Conservation (phyloP, 2,113 vertebrate species). For the Oncorhynchus gorbuscha region DNA sequence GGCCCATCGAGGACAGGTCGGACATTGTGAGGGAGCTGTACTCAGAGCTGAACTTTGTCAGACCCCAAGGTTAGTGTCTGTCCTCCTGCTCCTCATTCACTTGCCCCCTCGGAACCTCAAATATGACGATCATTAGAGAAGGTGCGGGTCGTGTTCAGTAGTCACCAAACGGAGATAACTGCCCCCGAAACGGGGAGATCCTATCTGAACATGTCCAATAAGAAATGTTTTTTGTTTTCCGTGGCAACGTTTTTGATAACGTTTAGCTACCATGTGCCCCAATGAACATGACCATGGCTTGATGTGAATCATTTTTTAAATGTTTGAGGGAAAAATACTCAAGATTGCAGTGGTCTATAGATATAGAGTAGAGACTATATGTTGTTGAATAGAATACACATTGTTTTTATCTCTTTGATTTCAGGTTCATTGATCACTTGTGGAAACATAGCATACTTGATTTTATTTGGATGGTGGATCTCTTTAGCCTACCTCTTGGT, state of each 20-base stretch:
- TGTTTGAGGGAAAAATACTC: too few species aligned
- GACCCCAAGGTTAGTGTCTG: constrained; percentile 65
- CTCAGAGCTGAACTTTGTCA: constrained; percentile 77
- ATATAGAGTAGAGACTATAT: too few species aligned
- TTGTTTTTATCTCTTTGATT: constrained; percentile 19
- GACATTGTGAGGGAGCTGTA: constrained; percentile 83
- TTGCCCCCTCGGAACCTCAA: not conserved
- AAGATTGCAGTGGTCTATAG: too few species aligned
- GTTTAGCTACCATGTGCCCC: too few species aligned
- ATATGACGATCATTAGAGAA: not conserved
- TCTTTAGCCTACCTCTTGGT: constrained; percentile 77
- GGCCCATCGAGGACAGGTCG: constrained; percentile 80
- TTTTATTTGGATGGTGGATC: constrained; percentile 89
- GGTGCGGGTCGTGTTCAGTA: not conserved
- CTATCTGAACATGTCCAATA: too few species aligned
- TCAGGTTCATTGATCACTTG: constrained; percentile 73
- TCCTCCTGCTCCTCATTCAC: not conserved
- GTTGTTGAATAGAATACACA: too few species aligned
- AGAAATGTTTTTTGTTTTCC: too few species aligned
- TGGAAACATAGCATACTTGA: constrained; percentile 79
- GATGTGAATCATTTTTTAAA: too few species aligned
- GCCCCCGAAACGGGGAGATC: too few species aligned
- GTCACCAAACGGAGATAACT: too few species aligned
- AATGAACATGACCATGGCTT: too few species aligned
- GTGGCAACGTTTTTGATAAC: too few species aligned